Conservation (phyloP, 2,113 vertebrate genomes). For the Sardina pilchardus region DNA sequence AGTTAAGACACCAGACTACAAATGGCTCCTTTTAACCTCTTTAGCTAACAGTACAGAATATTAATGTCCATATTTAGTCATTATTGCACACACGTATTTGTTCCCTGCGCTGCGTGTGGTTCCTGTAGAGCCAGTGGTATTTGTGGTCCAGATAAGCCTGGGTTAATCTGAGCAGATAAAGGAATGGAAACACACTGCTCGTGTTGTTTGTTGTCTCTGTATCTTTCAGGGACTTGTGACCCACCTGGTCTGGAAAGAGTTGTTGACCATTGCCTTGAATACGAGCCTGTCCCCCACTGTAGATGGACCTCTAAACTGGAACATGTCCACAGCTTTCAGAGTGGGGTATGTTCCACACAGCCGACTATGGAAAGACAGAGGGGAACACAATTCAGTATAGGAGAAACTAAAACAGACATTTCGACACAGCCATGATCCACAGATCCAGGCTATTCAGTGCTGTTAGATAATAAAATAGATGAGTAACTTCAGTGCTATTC, state of each 20-base stretch:
- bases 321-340: conserved; percentile 78
- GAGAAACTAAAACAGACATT: background rate
- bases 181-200: background rate
- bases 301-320: conserved; percentile 78
- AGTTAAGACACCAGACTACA: background rate
- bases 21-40: background rate
- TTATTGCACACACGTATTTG: background rate
- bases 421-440: background rate
- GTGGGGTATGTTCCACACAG: conserved; percentile 64
- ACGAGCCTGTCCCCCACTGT: conserved; percentile 74
- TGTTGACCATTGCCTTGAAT: conserved; percentile 79
- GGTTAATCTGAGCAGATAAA: background rate
- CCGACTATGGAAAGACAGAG: conserved; percentile 55
- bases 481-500: background rate
- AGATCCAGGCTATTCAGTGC: background rate
- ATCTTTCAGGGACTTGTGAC: background rate
- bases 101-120: background rate
- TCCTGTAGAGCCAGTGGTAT: background rate
- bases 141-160: background rate
- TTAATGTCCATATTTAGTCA: background rate
- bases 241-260: conserved; percentile 62
- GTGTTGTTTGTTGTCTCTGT: background rate
- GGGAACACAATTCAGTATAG: background rate
- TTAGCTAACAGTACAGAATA: background rate
- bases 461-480: background rate